Evolutionary conservation across 64 coral and sea anemone species (phyloP).

Genomic region (Montipora efflorescens): DNA sequence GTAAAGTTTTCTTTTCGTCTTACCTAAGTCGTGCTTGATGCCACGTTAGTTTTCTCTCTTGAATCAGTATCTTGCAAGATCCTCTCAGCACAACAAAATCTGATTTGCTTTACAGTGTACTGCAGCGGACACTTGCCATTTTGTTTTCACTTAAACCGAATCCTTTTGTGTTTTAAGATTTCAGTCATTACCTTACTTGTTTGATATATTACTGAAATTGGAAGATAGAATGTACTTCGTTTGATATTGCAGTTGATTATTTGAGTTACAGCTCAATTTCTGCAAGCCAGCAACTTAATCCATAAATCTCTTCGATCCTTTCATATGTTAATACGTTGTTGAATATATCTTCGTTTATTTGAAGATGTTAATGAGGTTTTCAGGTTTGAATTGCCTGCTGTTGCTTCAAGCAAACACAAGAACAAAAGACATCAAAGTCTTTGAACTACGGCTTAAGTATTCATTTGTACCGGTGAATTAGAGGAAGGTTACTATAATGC

Average conservation of each 20-base stretch:
- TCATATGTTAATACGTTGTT: constrained; percentile 30
- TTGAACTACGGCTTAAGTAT: background rate
- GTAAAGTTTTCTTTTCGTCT: too few species aligned
- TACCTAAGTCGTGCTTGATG: too few species aligned
- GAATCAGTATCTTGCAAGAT: too few species aligned
- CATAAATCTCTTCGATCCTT: background rate
- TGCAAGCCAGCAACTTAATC: background rate
- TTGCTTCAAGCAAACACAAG: constrained; percentile 2
- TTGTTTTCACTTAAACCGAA: too few species aligned
- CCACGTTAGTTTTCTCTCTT: too few species aligned
- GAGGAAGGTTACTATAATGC: background rate
- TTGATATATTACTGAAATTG: too few species aligned
- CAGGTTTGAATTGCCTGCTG: background rate
- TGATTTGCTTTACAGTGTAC: too few species aligned
- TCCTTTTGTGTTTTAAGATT: too few species aligned
- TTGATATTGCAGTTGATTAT: background rate
- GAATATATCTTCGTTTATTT: background rate
- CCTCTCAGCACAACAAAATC: too few species aligned
- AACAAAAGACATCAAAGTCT: background rate
- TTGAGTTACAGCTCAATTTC: background rate
- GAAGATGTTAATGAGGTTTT: constrained; percentile 20
- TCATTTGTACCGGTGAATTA: background rate
- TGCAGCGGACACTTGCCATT: too few species aligned
- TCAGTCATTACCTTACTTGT: too few species aligned
- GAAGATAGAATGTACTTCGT: too few species aligned